Evolutionary conservation across 1,140 invertebrate species (phyloP), one percentile per base, ranked within the genome.

Genomic region (Papilio machaon): DNA sequence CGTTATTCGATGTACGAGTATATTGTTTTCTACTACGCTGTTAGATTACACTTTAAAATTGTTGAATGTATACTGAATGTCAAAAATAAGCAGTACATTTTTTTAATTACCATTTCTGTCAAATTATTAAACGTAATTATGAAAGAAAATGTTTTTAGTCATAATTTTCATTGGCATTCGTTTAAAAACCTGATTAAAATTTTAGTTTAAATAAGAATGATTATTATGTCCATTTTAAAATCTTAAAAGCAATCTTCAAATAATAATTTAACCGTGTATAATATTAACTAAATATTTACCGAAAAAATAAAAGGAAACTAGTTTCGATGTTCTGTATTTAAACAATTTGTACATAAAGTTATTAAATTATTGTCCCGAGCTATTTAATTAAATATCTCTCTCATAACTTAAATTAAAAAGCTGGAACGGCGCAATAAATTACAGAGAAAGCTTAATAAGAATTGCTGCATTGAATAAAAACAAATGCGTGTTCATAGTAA

Each of bases 381-480:
- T 15, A 35, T 70, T 70, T 70, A 35, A 70, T 70, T 70, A 70
- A 70, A 11, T 70, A 1, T 70, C 30, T 35, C 30, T 70, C 30
- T 35, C 30, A 70, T 70, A 70, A 15, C 17, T 70, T 35, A 70
- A 70, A 35, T 70, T 35, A 70, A 64, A 35, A 70, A 70, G 30
- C 30, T 70, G 64, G 64, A 38, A 38, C 30, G 5, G 30, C 64
- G 64, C 30, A 38, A 70, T 70, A 70, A 70, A 70, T 70, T 35
- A 70, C 64, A 70, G 30, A 4, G 64, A 70, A 30, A 70, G 64
- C 64, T 70, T 70, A 35, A 70, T 70, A 70, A 70, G 64, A 70
- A 38, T 35, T 70, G 11, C 8, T 35, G 30, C 64, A 38, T 35
- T 70, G 30, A 70, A 70, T 6, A 35, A 7, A 70, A 70, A 70